Evolutionary conservation across 2,113 vertebrate genomes (phyloP), one percentile per base, ranked within the genome.

Genomic region (Lophius piscatorius): DNA sequence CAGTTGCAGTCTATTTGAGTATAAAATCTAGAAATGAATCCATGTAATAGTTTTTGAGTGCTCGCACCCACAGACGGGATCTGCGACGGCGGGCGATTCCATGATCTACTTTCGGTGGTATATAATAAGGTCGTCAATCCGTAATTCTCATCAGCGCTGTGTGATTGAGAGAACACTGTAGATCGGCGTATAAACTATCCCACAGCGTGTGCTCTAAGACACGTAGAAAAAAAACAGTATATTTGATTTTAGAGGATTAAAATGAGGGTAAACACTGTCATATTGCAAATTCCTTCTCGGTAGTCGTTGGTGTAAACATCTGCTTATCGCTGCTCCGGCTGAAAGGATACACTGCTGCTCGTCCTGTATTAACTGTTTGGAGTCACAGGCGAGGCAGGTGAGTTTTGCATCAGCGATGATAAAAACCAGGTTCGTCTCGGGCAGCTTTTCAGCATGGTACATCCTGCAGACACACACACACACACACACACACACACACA

Each of bases 321-420:
- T 77, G 70, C 2, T 44, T 1, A 57, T 12, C 36, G 42, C 40
- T 20, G 51, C 16, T 22, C 29, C 41, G 1, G 66, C 31, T 73
- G 14, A 77, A 81, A 97, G 94, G 95, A 98, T 98, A 98, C 95
- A 96, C 41, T 90, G 92, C 86, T 96, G 93, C 54, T 98, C 95
- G 0, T 95, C 94, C 87, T 98, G 96, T 78, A 92, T 91, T 47
- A 98, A 85, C 14, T 85, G 87, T 34, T 88, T 92, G n/a, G 86
- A 81, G 75, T 92, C 90, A 71, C 94, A 97, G 16, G 87, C 86
- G 5, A 76, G 84, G 81, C 94, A 95, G 35, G 92, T 92, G 29
- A 82, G 76, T 80, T 93, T 93, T 71, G 92, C 91, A 75, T 97
- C 95, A 63, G 94, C 91, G 40, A 98, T 93, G 84, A 98, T 93